A percentile compares a stretch with the other conserved stretches of the same genome.
Evolutionary conservation across 2,113 vertebrate species (phyloP).

Genomic region (Periophthalmodon schlosseri): DNA sequence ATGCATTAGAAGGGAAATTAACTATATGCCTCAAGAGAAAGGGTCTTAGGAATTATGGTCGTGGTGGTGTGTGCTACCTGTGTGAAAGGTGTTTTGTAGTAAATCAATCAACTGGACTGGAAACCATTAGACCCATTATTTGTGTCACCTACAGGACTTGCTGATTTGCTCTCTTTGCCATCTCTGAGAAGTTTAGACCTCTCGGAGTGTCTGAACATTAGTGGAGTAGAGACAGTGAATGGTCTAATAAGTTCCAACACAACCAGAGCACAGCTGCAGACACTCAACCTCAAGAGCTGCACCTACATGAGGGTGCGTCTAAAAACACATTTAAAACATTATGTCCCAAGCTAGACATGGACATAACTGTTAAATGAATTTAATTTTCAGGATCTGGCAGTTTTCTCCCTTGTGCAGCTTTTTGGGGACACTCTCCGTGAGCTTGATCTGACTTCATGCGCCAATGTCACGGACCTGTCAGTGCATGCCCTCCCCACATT

Average conservation of each 20-base stretch:
- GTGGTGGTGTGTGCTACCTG: too few relatives aligned
- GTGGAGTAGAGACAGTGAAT: constrained; percentile 74
- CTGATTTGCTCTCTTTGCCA: constrained; percentile 66
- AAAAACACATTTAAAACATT: background rate
- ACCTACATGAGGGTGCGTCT: constrained; percentile 77
- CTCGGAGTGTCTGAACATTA: constrained; percentile 80
- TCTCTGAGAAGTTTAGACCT: constrained; percentile 76
- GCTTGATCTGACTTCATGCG: constrained; percentile 83
- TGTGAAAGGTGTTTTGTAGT: background rate
- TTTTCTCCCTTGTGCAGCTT: constrained; percentile 72
- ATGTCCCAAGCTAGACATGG: too few relatives aligned
- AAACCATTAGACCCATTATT: background rate
- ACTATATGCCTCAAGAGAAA: too few relatives aligned
- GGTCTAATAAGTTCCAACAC: constrained; percentile 45
- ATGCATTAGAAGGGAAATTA: background rate
- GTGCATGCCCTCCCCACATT: constrained; percentile 75
- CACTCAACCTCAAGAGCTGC: constrained; percentile 81
- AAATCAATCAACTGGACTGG: background rate
- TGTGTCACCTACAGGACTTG: constrained; percentile 58
- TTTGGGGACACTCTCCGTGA: constrained; percentile 69
- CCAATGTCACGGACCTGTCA: constrained; percentile 77
- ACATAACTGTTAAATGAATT: background rate
- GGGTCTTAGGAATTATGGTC: too few relatives aligned
- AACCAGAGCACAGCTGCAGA: constrained; percentile 61
- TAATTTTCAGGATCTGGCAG: constrained; percentile 71